Evolutionary conservation across 2,113 vertebrate species (phyloP).

Genomic region (Ancistrus triradiatus): DNA sequence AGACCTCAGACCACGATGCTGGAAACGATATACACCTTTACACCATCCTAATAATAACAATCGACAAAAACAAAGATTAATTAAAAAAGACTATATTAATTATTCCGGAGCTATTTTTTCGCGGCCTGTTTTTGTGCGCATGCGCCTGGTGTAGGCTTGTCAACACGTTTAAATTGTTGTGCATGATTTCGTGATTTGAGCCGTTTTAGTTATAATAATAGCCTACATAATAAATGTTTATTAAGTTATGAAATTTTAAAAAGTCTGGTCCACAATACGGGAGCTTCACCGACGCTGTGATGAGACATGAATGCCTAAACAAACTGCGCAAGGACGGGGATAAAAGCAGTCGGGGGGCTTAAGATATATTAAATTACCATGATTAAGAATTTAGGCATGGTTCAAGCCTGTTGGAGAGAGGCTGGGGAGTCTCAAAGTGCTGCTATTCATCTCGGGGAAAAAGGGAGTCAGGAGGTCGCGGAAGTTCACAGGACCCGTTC

Average conservation of each 20-base stretch:
- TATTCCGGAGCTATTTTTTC: too few relatives aligned
- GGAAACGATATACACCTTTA: too few relatives aligned
- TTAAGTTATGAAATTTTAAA: conserved; percentile 75
- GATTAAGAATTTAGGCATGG: conserved; percentile 93
- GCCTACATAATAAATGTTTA: conserved; percentile 53
- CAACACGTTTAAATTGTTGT: too few relatives aligned
- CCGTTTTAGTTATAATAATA: too few relatives aligned
- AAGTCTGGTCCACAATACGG: conserved; percentile 73
- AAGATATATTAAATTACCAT: conserved; percentile 99
- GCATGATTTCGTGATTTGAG: too few relatives aligned
- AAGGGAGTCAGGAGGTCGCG: conserved; percentile 87
- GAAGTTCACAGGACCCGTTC: conserved; percentile 89
- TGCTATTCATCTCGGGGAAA: conserved; percentile 85
- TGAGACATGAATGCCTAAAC: conserved; percentile 86
- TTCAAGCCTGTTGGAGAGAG: conserved; percentile 87
- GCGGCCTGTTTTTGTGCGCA: not conserved
- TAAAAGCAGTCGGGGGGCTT: conserved; percentile 85
- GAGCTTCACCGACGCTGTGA: conserved; percentile 79
- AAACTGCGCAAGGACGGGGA: conserved; percentile 85
- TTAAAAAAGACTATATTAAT: too few relatives aligned
- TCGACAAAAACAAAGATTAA: too few relatives aligned
- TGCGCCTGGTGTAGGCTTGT: too few relatives aligned
- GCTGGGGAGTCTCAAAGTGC: conserved; percentile 77
- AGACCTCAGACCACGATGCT: too few relatives aligned
- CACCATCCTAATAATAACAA: too few relatives aligned